Percentiles rank a stretch among this genome's conserved stretches.
phyloP scores from a whole-genome alignment of 1,140 invertebrate species.

The Acromyrmex heyeri region DNA sequence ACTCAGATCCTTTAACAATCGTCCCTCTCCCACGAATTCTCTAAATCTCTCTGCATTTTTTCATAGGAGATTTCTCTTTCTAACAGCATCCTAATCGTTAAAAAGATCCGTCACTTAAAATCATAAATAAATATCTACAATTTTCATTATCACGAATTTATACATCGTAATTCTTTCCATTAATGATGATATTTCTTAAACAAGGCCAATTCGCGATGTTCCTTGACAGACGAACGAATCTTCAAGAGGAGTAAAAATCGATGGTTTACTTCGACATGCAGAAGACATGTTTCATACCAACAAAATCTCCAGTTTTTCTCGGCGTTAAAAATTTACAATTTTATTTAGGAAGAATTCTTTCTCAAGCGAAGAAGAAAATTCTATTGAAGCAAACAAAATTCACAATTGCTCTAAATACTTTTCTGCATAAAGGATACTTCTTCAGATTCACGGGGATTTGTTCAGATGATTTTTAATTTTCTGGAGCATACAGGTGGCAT shows the following conservation, averaged over 20 bases:
- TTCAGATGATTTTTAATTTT: background rate
- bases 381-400: background rate
- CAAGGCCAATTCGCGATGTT: background rate
- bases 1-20: background rate
- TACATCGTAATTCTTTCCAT: background rate
- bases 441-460: background rate
- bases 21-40: background rate
- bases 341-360: background rate
- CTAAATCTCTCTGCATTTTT: background rate
- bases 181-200: background rate
- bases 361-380: background rate
- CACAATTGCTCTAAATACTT: background rate
- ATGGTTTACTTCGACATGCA: background rate
- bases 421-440: background rate
- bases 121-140: too few relatives aligned
- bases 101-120: background rate
- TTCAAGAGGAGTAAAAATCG: background rate
- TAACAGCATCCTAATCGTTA: background rate
- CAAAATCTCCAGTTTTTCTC: background rate
- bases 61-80: background rate
- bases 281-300: conserved; percentile 4
- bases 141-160: background rate
- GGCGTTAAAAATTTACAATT: background rate
- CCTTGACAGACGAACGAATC: background rate
- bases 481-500: background rate